phyloP scores from a whole-genome alignment of 2,888 invertebrate genomes.

The Acheta domesticus region DNA sequence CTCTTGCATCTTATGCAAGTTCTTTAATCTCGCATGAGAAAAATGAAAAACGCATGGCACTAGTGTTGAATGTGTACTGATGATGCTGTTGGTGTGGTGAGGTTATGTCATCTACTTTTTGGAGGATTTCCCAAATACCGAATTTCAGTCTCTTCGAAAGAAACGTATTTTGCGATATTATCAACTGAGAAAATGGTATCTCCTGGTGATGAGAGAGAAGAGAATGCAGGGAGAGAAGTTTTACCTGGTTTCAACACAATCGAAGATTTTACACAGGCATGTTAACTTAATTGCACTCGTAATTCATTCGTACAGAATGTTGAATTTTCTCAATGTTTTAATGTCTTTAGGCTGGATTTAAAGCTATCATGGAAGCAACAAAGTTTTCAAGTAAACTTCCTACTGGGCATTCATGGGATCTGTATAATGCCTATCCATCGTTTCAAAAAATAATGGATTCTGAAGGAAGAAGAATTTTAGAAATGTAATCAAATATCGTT shows the following conservation, averaged over 20 bases:
- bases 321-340: constrained; percentile 25
- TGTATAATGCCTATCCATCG: constrained; percentile 71
- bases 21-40: no score
- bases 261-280: constrained; percentile 30
- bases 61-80: no score
- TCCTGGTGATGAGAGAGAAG: constrained; percentile 37
- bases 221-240: constrained; percentile 35
- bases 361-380: constrained; percentile 63
- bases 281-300: not conserved
- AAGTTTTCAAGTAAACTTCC: constrained; percentile 71
- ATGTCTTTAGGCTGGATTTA: constrained; percentile 61
- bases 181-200: not conserved
- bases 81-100: no score
- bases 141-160: no score
- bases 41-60: no score
- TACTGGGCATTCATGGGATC: constrained; percentile 64
- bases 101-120: no score
- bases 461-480: constrained; percentile 63
- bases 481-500: constrained; percentile 47
- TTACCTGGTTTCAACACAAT: constrained; percentile 27
- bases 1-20: no score
- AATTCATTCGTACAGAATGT: not conserved
- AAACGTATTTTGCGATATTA: no score
- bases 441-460: constrained; percentile 64
- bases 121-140: no score